Evolutionary conservation across 2,888 invertebrate genomes (phyloP), one percentile per base, ranked within the genome.

Genomic region (Lithophane socia): DNA sequence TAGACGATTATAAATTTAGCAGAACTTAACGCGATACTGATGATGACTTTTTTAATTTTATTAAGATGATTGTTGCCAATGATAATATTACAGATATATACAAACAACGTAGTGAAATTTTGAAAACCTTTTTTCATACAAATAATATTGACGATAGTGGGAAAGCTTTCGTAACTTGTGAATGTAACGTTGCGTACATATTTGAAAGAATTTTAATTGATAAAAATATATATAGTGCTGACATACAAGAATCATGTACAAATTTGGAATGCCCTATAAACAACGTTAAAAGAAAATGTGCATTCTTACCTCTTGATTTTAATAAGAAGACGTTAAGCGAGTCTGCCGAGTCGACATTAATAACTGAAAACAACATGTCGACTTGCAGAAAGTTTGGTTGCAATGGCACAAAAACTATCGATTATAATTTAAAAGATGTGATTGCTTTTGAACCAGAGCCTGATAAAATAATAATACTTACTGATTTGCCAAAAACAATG

Each of bases 301-400:
- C 64, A 64, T 64, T 64, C 44, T 64, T 64, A n/a, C 44, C 64
- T n/a, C 64, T 64, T 4, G 64, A 61, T 61, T 61, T 61, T 61
- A 61, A 61, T 61, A 37, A 61, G 61, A 61, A 61, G 61, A 29
- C 61, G 16, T 65, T 65, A 65, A 44, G 65, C 65, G 65, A 65
- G 44, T 65, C 65, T 65, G 44, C 65, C 44, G 65, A 65, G 65
- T 65, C 65, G 44, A 65, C 65, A 65, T 65, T 65, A 44, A 65
- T 9, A n/a, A 16, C 42, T 64, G 63, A 64, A 64, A 37, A 37
- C 37, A 64, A 64, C 64, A 64, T 64, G 64, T 64, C 44, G 64
- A 64, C 64, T 64, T 64, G 64, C 64, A 64, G 64, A 64, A 64
- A 64, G 42, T 44, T 44, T 64, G 64, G 64, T 64, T 64, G 44